Conservation (phyloP, 2,888 invertebrate species). For the Andrena bicolor region DNA sequence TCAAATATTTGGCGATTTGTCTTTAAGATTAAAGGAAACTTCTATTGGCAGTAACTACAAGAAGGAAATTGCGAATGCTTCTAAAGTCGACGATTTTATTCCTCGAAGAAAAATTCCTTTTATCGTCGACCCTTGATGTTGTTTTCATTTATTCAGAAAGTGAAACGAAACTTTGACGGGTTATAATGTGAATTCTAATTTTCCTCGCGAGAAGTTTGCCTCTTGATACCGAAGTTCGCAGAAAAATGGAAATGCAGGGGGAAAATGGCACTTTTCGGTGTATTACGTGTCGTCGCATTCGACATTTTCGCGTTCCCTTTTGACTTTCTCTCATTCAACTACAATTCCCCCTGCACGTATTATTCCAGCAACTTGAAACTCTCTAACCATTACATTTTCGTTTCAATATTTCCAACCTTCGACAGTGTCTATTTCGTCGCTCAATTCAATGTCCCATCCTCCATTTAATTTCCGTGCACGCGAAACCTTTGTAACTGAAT, state of each 20-base stretch:
- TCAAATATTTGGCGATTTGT: not conserved
- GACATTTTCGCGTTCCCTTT: constrained; percentile 8
- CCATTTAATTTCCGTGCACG: too few species aligned
- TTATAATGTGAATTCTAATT: constrained; percentile 31
- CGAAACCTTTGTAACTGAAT: too few species aligned
- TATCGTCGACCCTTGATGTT: not conserved
- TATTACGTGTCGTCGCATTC: not conserved
- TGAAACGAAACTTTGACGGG: constrained; percentile 25
- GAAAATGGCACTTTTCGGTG: not conserved
- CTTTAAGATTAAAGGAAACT: not conserved
- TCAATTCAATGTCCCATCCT: not conserved
- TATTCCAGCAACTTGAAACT: constrained; percentile 14
- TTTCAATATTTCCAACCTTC: not conserved
- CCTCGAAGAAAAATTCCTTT: not conserved
- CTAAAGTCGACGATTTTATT: not conserved
- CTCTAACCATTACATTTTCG: too few species aligned
- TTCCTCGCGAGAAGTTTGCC: not conserved
- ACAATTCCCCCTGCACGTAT: not conserved
- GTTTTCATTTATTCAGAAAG: constrained; percentile 30
- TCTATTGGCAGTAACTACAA: not conserved
- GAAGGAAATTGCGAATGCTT: constrained; percentile 4
- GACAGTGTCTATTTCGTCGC: not conserved
- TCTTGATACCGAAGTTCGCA: constrained; percentile 12
- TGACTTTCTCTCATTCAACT: not conserved
- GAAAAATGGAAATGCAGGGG: not conserved